These are phyloP conservation scores for Trichogramma pretiosum DNA, from an alignment of 1,140 invertebrate species.

Conservation along the genomic window DNA sequence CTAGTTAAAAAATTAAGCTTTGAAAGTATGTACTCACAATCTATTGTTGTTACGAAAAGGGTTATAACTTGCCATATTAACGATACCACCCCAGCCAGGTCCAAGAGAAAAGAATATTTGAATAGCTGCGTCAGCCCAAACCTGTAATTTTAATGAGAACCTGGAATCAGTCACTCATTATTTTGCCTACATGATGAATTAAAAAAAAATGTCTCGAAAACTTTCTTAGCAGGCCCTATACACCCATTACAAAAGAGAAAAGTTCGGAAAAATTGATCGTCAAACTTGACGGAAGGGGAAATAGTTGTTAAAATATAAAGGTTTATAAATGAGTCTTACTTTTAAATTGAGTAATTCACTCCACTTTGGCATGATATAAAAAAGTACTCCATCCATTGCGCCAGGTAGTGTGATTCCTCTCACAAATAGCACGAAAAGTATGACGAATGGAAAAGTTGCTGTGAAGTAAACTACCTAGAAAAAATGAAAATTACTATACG, in stretches of 20 bases:
- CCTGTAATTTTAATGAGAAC: constrained; percentile 44
- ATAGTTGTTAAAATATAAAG: too few relatives aligned
- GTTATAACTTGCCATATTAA: constrained; percentile 86
- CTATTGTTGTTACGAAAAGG: constrained; percentile 78
- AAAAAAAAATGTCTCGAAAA: too few relatives aligned
- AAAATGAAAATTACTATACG: constrained; percentile 12
- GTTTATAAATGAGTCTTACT: too few relatives aligned
- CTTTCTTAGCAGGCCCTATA: too few relatives aligned
- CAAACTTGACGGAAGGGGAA: too few relatives aligned
- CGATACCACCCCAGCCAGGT: constrained; percentile 82
- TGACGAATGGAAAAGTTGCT: constrained; percentile 75
- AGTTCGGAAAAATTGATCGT: too few relatives aligned
- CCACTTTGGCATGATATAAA: constrained; percentile 80
- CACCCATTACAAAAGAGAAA: too few relatives aligned
- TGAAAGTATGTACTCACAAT: constrained; percentile 58
- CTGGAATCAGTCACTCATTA: neutral
- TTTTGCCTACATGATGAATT: too few relatives aligned
- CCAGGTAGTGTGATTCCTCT: constrained; percentile 71
- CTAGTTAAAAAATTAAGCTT: too few relatives aligned
- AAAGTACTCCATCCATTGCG: constrained; percentile 64
- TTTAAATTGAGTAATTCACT: constrained; percentile 55
- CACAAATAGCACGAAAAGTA: constrained; percentile 63
- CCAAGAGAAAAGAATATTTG: constrained; percentile 89
- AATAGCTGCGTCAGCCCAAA: constrained; percentile 87
- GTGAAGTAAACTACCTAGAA: constrained; percentile 74